These are phyloP conservation scores for Acleris sparsana DNA, from an alignment of 2,888 invertebrate species.

Conservation along the genomic window DNA sequence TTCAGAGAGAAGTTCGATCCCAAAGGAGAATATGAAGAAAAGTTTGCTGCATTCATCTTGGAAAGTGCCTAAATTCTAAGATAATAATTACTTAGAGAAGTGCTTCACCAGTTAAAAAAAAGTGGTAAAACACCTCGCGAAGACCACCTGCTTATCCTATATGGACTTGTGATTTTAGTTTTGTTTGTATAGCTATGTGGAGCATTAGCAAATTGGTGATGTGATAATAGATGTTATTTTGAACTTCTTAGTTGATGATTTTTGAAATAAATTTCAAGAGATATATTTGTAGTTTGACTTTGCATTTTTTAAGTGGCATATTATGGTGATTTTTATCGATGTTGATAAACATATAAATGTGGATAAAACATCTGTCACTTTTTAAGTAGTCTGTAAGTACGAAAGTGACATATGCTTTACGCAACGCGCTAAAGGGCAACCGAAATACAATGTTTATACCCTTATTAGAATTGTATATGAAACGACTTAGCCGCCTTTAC, in stretches of 20 bases:
- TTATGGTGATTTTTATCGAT: too few species aligned
- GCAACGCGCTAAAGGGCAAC: too few species aligned
- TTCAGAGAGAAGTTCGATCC: slow-evolving; percentile 68
- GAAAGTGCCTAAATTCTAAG: slow-evolving; percentile 42
- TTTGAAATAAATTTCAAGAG: slow-evolving; percentile 7
- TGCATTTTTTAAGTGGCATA: too few species aligned
- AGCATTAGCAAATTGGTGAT: slow-evolving; percentile 49
- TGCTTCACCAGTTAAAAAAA: not conserved
- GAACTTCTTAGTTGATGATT: slow-evolving; percentile 5
- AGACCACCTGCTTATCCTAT: not conserved
- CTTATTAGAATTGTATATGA: too few species aligned
- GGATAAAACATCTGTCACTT: too few species aligned
- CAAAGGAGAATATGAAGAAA: slow-evolving; percentile 60
- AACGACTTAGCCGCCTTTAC: too few species aligned
- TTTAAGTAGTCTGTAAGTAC: too few species aligned
- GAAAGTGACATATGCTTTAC: too few species aligned
- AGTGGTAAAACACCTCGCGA: not conserved
- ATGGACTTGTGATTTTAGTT: not conserved
- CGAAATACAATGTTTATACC: too few species aligned
- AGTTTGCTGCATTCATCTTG: slow-evolving; percentile 59
- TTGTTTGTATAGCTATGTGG: slow-evolving; percentile 48
- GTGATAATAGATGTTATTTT: slow-evolving; percentile 5
- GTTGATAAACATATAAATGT: too few species aligned
- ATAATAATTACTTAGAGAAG: slow-evolving; percentile 3
- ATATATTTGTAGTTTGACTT: not conserved